phyloP scores from a whole-genome alignment of 2,888 invertebrate genomes.

The Lasioglossum marginatum region DNA sequence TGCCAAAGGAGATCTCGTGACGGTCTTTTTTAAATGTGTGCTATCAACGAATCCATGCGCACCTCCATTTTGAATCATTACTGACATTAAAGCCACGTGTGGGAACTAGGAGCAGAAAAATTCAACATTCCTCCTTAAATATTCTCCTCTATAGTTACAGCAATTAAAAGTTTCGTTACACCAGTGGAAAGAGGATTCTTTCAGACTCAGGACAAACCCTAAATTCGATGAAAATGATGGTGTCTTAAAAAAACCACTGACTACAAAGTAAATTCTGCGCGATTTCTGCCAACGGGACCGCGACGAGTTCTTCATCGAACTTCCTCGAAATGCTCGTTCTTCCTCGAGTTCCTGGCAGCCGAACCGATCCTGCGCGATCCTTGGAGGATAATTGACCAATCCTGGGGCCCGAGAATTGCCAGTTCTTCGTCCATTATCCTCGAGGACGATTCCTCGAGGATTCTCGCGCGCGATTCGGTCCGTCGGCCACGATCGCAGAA shows the following conservation, averaged over 20 bases:
- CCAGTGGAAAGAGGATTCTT: neutral
- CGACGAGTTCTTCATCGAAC: neutral
- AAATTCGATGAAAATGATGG: too few relatives aligned
- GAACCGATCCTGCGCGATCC: neutral
- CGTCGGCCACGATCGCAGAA: conserved; percentile 19
- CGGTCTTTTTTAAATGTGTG: neutral
- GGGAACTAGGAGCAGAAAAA: neutral
- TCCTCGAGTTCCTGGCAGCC: neutral
- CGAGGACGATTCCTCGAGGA: conserved; percentile 2
- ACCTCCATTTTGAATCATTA: neutral
- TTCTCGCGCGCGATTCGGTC: conserved; percentile 11
- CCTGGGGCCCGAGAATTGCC: neutral
- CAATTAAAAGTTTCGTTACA: neutral
- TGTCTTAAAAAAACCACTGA: neutral
- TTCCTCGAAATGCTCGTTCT: neutral
- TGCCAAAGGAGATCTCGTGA: conserved; percentile 3
- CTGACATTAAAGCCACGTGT: neutral
- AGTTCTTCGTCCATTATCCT: neutral
- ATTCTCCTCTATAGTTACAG: neutral
- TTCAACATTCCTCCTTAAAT: neutral
- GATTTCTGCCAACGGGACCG: neutral
- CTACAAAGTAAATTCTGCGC: neutral
- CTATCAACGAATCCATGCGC: neutral
- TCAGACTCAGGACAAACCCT: neutral
- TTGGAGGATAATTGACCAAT: conserved; percentile 15